Conservation (phyloP, 2,113 vertebrate species). For the Tragulus kanchil region DNA sequence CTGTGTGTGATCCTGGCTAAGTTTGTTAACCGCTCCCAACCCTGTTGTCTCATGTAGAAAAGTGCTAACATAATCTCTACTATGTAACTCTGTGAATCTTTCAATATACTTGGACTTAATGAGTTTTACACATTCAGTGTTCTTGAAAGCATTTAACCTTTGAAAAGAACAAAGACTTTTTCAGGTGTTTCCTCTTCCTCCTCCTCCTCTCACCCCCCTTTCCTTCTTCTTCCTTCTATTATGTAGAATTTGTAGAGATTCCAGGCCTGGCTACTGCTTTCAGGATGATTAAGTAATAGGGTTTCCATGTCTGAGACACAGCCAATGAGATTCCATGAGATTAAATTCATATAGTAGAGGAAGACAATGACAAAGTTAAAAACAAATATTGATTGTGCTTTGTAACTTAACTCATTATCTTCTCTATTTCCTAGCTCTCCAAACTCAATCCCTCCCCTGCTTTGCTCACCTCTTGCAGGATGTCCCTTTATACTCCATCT, state of each 20-base stretch:
- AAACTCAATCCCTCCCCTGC: background rate
- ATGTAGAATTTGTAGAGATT: constrained; percentile 50
- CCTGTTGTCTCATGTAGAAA: constrained; percentile 45
- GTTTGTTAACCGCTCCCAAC: background rate
- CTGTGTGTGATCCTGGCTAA: background rate
- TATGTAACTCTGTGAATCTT: constrained; percentile 44
- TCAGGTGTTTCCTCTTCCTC: constrained; percentile 76
- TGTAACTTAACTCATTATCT: background rate
- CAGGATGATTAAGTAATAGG: constrained; percentile 41
- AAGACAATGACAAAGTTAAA: background rate
- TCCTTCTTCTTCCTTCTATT: constrained; percentile 65
- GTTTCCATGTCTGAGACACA: constrained; percentile 40
- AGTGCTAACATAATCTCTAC: constrained; percentile 38
- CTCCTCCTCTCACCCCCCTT: background rate
- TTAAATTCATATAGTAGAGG: background rate
- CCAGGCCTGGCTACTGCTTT: background rate
- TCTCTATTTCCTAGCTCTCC: background rate
- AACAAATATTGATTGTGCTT: background rate
- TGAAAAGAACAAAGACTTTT: constrained; percentile 55
- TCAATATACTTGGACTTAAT: constrained; percentile 60
- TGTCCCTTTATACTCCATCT: too few relatives aligned
- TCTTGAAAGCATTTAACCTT: constrained; percentile 33
- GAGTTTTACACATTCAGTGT: constrained; percentile 71
- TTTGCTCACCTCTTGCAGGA: background rate
- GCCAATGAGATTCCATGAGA: constrained; percentile 9